Conservation (phyloP, 2,888 invertebrate genomes). For the Masnerella sp. region DNA sequence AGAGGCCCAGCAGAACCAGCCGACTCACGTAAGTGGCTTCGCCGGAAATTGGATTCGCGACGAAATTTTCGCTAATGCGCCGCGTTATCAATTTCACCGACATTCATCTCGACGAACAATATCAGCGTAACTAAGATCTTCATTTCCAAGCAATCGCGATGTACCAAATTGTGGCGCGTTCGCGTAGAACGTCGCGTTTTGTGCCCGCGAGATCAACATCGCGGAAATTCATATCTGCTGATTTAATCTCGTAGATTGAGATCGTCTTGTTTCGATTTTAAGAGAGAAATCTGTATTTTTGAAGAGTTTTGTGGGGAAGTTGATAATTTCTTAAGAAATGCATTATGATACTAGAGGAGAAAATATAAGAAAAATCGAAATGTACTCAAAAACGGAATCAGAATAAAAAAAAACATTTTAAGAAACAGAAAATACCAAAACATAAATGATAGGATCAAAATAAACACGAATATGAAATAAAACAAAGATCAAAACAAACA, state of each 20-base stretch:
- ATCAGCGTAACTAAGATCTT: constrained; percentile 25
- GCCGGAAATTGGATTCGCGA: constrained; percentile 28
- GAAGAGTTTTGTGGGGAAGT: constrained; percentile 3
- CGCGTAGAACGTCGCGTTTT: constrained; percentile 9
- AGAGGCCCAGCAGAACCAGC: constrained; percentile 6
- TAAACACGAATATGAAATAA: no score
- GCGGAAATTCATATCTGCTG: constrained; percentile 26
- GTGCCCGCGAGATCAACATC: constrained; percentile 18
- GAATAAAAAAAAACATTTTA: no score
- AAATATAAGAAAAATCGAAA: no score
- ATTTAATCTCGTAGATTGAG: constrained; percentile 5
- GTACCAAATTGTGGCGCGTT: constrained; percentile 21
- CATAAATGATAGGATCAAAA: no score
- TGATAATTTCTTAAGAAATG: no score
- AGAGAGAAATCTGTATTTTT: not conserved
- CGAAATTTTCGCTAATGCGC: constrained; percentile 30
- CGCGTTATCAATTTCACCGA: constrained; percentile 17
- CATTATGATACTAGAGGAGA: no score
- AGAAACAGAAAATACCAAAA: no score
- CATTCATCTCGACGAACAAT: constrained; percentile 20
- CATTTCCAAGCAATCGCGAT: constrained; percentile 37
- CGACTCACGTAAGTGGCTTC: constrained; percentile 25
- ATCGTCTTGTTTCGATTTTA: no score
- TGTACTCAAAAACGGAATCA: no score
- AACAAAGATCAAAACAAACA: no score